Evolutionary conservation across 2,113 vertebrate genomes (phyloP), one percentile per base, ranked within the genome.

Genomic region (Maccullochella peelii): DNA sequence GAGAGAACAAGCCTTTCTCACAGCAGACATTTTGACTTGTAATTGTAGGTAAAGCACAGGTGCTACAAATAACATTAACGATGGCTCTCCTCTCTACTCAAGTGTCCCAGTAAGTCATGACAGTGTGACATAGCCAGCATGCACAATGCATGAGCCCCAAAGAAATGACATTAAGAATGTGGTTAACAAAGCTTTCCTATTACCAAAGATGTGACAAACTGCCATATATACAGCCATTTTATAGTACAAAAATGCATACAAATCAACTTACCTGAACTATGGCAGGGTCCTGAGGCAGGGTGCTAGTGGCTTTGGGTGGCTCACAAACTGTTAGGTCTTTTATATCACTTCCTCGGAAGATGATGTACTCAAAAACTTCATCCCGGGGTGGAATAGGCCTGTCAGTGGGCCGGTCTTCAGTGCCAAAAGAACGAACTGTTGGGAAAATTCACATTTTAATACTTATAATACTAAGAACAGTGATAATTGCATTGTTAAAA

Each of bases 271-370:
- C 98, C 92, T 99, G 98, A 80, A 99, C 98, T 23, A 99, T 99
- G 79, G 98, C 98, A 67, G 98, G 98, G 89, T 99, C 98, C 93
- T 99, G 98, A 68, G 98, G 98, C 89, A 99, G 94, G 58, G 95
- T 96, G 86, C 97, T 97, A 23, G 97, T 95, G 59, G 97, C 97
- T 88, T 99, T 99, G 23, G 98, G 98, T 0, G 97, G 97, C 94
- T 99, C 98, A 91, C 98, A 99, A 6, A 99, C 98, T 5, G 98
- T 99, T 20, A 99, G 95, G 83, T 99, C 98, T 91, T 99, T 99
- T 59, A 99, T 99, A 84, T 99, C 98, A 58, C 98, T 99, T 58
- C 98, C 98, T 27, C 98, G 94, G 85, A 99, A 99, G 87, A 99
- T 99, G 52, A 99, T 99, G 79, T 99, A 99, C 89, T 99, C 98